Base-by-base conservation (phyloP, 2,113 vertebrate genomes). In the Martes martes region DNA sequence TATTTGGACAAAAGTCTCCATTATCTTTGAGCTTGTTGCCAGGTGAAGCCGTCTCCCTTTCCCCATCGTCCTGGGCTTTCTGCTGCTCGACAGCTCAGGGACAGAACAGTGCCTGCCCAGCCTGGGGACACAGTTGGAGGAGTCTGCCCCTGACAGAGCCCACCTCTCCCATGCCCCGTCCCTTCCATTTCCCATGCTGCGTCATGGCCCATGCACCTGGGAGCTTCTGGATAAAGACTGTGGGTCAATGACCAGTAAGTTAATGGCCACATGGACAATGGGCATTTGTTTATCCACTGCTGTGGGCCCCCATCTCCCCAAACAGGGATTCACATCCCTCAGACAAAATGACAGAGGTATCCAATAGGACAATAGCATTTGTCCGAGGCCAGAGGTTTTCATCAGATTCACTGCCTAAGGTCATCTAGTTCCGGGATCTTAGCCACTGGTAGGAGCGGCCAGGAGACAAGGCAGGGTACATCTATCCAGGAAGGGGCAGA, bases 391-490 rank as follows among this genome's bases (percentile, higher is more conserved):
- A 55, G 21, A 4, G 13, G 7, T 47, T 79, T 84, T 50, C 39
- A 50, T 23, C 31, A 78, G 52, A 33, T 5, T 52, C 13, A 21
- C 4, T 2, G 15, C 50, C 11, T 11, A 6, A 80, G 15, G 28
- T 18, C 4, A 2, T 55, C 52, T 13, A 52, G 11, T 84, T 21
- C 1, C 0, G 8, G 42, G 7, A 15, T 21, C 7, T 7, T 18
- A 13, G 16, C 55, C 6, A 2, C 19, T 71, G 8, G 33, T 10
- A 1, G 1, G 15, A 61, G 39, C 0, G 7, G 4, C 13, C 0
- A 2, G 5, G 50, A 79, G 11, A 74, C 24, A 4, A 23, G 21
- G 3, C 31, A 59, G 78, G 16, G 47, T 11, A n/a, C 11, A 6
- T 14, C 52, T 1, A 0, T 19, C 9, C 21, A 14, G 1, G 21